These are phyloP conservation scores for Panzeria rudis DNA, from an alignment of 2,888 invertebrate genomes.

Conservation along the genomic window DNA sequence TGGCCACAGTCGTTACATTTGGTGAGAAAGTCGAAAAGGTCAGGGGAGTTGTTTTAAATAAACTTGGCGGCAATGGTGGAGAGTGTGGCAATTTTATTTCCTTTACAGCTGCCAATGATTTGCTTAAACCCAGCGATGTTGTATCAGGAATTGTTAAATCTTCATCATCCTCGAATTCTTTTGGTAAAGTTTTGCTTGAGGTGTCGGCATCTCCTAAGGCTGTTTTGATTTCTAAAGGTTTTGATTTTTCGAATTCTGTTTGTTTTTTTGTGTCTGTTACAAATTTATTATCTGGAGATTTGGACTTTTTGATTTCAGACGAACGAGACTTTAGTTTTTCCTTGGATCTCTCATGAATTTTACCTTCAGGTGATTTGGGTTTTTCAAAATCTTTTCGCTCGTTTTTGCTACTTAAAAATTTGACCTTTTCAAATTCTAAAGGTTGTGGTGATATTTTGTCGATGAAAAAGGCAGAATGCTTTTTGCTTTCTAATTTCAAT, in stretches of 20 bases:
- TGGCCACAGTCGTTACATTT: conserved; percentile 53
- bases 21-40: conserved; percentile 76
- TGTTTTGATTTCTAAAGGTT: conserved; percentile 65
- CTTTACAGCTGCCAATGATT: conserved; percentile 74
- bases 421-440: conserved; percentile 31
- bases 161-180: conserved; percentile 63
- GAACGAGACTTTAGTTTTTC: conserved; percentile 47
- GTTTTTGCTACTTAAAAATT: conserved; percentile 9
- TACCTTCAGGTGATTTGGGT: conserved; percentile 13
- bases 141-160: conserved; percentile 65
- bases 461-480: conserved; percentile 35
- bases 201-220: not conserved
- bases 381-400: conserved; percentile 19
- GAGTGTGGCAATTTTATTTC: conserved; percentile 79
- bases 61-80: conserved; percentile 82
- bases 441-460: conserved; percentile 55
- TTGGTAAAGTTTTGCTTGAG: not conserved
- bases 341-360: conserved; percentile 24
- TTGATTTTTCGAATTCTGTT: conserved; percentile 39
- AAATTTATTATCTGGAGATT: not conserved
- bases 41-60: conserved; percentile 80
- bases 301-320: conserved; percentile 39
- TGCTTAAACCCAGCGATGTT: conserved; percentile 61
- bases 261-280: conserved; percentile 6
- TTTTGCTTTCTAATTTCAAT: conserved; percentile 76